Base-by-base conservation (phyloP, 2,888 invertebrate genomes). In the Drosophila subquinaria region DNA sequence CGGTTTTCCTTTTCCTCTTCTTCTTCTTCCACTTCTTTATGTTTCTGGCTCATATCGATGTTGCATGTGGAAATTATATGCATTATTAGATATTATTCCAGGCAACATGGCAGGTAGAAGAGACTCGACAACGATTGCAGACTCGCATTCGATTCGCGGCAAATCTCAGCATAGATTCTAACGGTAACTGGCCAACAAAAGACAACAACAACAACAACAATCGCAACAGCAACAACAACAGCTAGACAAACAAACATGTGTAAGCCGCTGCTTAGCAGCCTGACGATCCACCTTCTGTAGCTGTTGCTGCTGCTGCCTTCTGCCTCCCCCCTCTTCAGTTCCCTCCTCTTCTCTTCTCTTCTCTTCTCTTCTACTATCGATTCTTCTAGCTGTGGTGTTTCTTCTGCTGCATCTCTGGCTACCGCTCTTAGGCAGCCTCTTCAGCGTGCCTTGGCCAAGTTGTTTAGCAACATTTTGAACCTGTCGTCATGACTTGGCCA, bases 401-500 rank as follows among this genome's bases (percentile, higher is more conserved):
- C 51, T 35, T 30, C 43, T 48, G 40, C 52, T 20, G 45, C 60
- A 36, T 17, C 56, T 55, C 53, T 69, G 73, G 73, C 71, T 69
- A 23, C 56, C 47, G 56, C 77, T 43, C 40, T 69, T 50, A 6
- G 17, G 13, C 60, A 63, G 67, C 53, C 74, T 73, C 74, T 73
- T 71, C 67, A 60, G 56, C 38, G 66, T 61, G 69, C 64, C 64
- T 51, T 65, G 60, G 72, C 73, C 69, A 86, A 86, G 88, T 89
- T 88, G 86, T 81, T 70, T 66, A 75, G 89, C 89, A 78, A 85
- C 85, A 86, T 85, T 88, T 86, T 86, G 75, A 86, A 86, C 89
- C 89, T 86, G 89, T 86, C 88, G 88, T 85, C 89, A 88, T 86
- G 85, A 86, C 85, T 89, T 86, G 88, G 82, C 85, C 85, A 85